These are phyloP conservation scores for Dipodomys merriami DNA, from an alignment of 2,113 vertebrate species.

Conservation along the genomic window DNA sequence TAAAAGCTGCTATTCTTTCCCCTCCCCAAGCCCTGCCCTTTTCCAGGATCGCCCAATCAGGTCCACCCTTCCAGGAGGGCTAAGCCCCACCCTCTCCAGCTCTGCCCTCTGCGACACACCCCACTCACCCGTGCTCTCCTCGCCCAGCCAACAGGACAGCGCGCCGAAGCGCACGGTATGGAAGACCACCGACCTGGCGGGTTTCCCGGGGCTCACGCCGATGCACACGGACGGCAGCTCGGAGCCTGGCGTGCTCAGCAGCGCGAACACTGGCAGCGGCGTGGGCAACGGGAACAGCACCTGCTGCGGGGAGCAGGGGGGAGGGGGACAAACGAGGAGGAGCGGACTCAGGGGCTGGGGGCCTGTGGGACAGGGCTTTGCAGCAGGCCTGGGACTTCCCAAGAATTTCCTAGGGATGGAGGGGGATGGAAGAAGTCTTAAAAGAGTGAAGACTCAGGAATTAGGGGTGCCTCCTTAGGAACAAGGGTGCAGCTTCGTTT, in stretches of 20 bases:
- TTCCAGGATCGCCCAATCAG: too few species aligned
- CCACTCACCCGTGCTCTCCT: slow-evolving; percentile 84
- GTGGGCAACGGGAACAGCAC: slow-evolving; percentile 93
- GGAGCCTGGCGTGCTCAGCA: slow-evolving; percentile 88
- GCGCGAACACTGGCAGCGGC: slow-evolving; percentile 90
- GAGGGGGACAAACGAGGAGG: neutral
- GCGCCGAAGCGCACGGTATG: slow-evolving; percentile 94
- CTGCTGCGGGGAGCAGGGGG: slow-evolving; percentile 81
- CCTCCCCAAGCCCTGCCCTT: neutral
- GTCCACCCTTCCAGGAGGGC: neutral
- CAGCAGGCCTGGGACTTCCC: neutral
- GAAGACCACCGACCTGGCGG: slow-evolving; percentile 83
- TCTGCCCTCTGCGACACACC: accelerated
- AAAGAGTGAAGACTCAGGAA: too few species aligned
- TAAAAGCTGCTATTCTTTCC: too few species aligned
- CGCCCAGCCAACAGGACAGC: slow-evolving; percentile 93
- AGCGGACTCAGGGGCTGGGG: neutral
- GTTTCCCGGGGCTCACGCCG: slow-evolving; percentile 83
- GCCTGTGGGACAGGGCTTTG: too few species aligned
- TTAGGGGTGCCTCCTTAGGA: neutral
- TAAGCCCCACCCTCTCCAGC: neutral
- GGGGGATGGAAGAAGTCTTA: too few species aligned
- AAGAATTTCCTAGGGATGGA: neutral
- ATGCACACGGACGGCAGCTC: slow-evolving; percentile 93
- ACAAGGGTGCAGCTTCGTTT: neutral